Evolutionary conservation across 1,140 invertebrate genomes (phyloP).

Genomic region (Halictus rubicundus): DNA sequence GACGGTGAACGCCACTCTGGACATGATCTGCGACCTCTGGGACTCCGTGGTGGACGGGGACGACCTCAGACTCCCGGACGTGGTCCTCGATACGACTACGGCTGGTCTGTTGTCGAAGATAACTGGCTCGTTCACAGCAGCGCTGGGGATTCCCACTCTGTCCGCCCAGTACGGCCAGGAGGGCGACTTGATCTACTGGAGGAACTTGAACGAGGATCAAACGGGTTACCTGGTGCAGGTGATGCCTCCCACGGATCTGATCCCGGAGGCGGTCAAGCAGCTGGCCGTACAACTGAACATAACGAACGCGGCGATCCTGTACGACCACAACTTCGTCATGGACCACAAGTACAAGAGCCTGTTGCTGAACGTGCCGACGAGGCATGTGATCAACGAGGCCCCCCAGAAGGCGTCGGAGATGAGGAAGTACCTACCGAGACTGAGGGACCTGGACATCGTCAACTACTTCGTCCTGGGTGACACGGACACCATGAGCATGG

Average conservation of each 20-base stretch:
- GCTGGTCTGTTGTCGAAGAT: conserved; percentile 89
- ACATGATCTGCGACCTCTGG: conserved; percentile 71
- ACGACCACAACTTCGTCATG: conserved; percentile 93
- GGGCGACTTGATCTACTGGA: conserved; percentile 90
- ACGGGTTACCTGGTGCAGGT: conserved; percentile 85
- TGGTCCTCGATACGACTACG: conserved; percentile 90
- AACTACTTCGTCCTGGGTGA: conserved; percentile 92
- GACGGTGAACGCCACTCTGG: conserved; percentile 61
- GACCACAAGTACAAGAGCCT: conserved; percentile 95
- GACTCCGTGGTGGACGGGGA: conserved; percentile 57
- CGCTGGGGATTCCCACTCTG: conserved; percentile 90
- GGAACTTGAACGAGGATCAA: conserved; percentile 85
- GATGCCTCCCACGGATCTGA: conserved; percentile 90
- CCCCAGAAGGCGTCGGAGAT: conserved; percentile 80
- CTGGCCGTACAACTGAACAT: conserved; percentile 91
- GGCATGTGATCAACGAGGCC: conserved; percentile 89
- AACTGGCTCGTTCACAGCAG: conserved; percentile 89
- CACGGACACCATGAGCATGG: conserved; percentile 85
- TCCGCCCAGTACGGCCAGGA: conserved; percentile 91
- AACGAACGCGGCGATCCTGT: conserved; percentile 94
- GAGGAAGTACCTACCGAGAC: conserved; percentile 84
- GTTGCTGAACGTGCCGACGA: conserved; percentile 91
- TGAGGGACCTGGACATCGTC: conserved; percentile 91
- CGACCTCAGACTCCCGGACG: conserved; percentile 84
- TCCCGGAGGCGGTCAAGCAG: conserved; percentile 90